Percentiles rank a stretch among this genome's conserved stretches.
Evolutionary conservation across 2,888 invertebrate species (phyloP).

Genomic region (Lissocephala sabroskyi): DNA sequence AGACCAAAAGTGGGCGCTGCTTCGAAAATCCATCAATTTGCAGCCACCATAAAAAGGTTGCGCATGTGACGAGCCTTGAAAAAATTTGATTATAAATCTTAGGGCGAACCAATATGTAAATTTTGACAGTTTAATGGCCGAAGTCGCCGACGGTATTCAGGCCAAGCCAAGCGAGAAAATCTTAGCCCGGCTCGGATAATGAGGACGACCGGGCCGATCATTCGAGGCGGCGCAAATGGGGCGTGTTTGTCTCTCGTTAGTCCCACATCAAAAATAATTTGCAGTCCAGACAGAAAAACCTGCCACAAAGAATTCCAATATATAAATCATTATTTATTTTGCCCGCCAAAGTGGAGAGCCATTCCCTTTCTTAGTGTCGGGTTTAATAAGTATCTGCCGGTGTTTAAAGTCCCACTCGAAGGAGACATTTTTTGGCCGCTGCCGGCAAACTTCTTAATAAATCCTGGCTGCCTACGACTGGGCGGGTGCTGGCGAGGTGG

Average conservation of each 20-base stretch:
- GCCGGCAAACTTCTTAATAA: too few species aligned
- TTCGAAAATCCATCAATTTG: too few species aligned
- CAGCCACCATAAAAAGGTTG: too few species aligned
- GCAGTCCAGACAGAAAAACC: background rate
- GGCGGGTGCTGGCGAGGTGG: too few species aligned
- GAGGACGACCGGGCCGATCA: constrained; percentile 16
- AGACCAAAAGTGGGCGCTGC: too few species aligned
- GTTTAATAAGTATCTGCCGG: background rate
- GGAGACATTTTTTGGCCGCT: too few species aligned
- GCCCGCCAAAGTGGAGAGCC: too few species aligned
- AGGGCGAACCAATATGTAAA: constrained; percentile 34
- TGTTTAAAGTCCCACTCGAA: too few species aligned
- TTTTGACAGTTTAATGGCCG: constrained; percentile 53
- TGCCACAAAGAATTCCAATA: constrained; percentile 9
- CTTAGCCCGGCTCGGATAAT: constrained; percentile 30
- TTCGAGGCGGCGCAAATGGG: background rate
- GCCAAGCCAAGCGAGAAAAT: constrained; percentile 19
- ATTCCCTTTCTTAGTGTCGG: too few species aligned
- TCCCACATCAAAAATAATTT: background rate
- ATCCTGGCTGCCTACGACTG: too few species aligned
- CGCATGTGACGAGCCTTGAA: too few species aligned
- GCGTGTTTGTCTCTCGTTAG: too few species aligned
- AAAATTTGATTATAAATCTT: background rate
- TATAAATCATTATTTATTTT: constrained; percentile 67
- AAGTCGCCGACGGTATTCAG: constrained; percentile 11